Conservation (phyloP, 2,888 invertebrate species). For the Sesamia inferens region DNA sequence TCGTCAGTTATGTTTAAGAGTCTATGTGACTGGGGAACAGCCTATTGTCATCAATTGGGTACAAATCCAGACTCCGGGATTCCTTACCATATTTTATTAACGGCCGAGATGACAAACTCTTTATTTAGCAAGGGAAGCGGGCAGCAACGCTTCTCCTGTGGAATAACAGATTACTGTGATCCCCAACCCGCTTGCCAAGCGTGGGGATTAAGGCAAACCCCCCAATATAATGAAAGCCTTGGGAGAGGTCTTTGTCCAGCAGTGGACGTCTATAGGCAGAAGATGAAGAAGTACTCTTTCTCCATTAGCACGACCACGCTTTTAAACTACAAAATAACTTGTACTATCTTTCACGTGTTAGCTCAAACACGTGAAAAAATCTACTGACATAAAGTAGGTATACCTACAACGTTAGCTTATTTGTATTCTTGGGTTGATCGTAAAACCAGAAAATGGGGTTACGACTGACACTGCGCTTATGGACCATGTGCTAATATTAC, state of each 20-base stretch:
- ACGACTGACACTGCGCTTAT: slow-evolving; percentile 35
- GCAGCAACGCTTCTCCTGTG: too few relatives aligned
- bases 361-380: slow-evolving; percentile 1
- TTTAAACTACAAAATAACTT: too few relatives aligned
- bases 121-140: too few relatives aligned
- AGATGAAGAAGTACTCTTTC: neutral
- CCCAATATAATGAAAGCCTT: too few relatives aligned
- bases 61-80: neutral
- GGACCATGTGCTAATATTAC: slow-evolving; percentile 44
- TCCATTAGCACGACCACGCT: neutral
- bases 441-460: slow-evolving; percentile 43
- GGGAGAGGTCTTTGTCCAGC: too few relatives aligned
- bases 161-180: too few relatives aligned
- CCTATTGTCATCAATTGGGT: too few relatives aligned
- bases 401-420: slow-evolving; percentile 7
- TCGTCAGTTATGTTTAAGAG: neutral
- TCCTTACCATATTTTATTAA: neutral
- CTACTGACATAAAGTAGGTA: neutral
- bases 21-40: neutral
- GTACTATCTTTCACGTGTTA: neutral
- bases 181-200: too few relatives aligned
- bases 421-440: slow-evolving; percentile 28
- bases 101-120: neutral
- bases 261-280: too few relatives aligned
- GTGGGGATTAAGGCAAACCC: too few relatives aligned